Base-by-base conservation (phyloP, 2,888 invertebrate genomes). In the Pyrrhosoma nymphula region DNA sequence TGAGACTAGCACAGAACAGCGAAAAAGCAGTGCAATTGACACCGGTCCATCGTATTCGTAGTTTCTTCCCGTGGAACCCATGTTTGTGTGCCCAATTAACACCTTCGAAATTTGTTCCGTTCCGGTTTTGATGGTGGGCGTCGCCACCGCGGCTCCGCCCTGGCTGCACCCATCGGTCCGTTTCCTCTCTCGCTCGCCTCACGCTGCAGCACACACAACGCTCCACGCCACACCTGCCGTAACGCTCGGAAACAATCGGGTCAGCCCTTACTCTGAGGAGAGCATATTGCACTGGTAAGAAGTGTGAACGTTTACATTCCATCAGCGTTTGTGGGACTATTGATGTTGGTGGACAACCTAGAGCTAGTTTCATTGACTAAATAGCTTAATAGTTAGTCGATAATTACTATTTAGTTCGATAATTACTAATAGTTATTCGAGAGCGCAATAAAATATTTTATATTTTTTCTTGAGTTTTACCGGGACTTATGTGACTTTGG, bases 61-160 rank as follows among this genome's bases (percentile, higher is more conserved):
- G 30, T 30, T 82, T 35, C 82, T 82, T 30, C 23, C 75, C 75
- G 35, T 18, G 8, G 75, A 30, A 35, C 8, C 75, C 35, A n/a
- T 82, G 82, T 82, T 82, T 82, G 35, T 35, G 82, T 14, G 3
- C 18, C 30, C 23, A 82, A 35, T 82, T 82, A 82, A 35, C 82
- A 26, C 82, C 35, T 82, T 35, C 82, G 35, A 82, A 82, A 82
- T 82, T 82, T 82, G 82, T 82, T 82, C 82, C 82, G 82, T 82
- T 82, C 82, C 82, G 82, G 82, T 82, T 82, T 3, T 82, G 82
- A 82, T 82, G 82, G 82, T 82, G 82, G 82, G 82, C 82, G 82
- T 82, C 82, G 35, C 82, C 82, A 14, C 6, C 35, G 35, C 12
- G n/a, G 26, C 69, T n/a, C 69, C n/a, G n/a, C 23, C 69, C n/a